These are phyloP conservation scores for Rhynchotus rufescens DNA, from an alignment of 2,797 vertebrate genomes.

Conservation along the genomic window DNA sequence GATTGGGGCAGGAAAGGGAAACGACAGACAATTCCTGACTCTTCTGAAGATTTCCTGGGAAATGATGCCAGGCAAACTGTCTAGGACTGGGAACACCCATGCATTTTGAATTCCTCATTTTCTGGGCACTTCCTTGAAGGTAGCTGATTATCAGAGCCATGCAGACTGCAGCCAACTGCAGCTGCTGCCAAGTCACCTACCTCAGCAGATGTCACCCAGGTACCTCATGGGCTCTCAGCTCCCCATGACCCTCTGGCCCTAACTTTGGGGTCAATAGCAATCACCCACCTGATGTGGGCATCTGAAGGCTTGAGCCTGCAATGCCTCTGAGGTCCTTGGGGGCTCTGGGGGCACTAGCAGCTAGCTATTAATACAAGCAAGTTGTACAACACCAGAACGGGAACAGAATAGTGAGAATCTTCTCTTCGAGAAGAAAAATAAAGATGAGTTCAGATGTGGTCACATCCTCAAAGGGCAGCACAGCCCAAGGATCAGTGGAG, in stretches of 20 bases:
- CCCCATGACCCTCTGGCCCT: not conserved
- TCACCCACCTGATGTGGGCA: fast-evolving
- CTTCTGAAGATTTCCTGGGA: not conserved
- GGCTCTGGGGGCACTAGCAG: not conserved
- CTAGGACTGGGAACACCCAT: not conserved
- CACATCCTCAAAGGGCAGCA: not conserved
- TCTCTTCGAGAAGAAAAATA: not conserved
- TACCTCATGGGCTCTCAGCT: not conserved
- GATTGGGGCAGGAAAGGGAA: not conserved
- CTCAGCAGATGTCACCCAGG: not conserved
- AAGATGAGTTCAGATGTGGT: not conserved
- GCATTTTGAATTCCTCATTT: not conserved
- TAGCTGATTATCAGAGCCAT: not conserved
- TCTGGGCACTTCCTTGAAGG: not conserved
- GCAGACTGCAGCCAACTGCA: not conserved
- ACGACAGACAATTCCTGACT: not conserved
- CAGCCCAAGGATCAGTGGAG: not conserved
- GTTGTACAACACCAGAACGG: not conserved
- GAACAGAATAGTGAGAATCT: not conserved
- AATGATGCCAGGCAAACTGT: not conserved
- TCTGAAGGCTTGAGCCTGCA: not conserved
- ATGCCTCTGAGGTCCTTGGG: not conserved
- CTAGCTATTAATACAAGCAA: conserved; percentile 1
- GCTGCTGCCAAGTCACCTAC: not conserved
- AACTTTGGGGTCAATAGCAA: not conserved